Conservation (phyloP, 2,797 vertebrate species). For the Tauraco hartlaubi region DNA sequence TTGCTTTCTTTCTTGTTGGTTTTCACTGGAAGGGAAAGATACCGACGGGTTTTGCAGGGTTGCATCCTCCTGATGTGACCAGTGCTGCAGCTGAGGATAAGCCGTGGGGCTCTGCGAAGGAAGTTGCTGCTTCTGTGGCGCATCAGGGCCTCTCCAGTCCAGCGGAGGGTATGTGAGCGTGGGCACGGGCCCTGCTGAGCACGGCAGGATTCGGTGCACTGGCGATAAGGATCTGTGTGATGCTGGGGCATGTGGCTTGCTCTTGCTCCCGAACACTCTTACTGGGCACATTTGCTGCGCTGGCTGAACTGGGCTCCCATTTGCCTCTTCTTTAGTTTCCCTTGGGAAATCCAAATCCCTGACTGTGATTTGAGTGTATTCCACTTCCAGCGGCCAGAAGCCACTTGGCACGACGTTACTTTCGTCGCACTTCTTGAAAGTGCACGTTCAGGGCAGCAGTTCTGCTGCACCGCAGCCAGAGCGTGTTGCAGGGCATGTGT, state of each 20-base stretch:
- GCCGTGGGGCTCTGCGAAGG: not conserved
- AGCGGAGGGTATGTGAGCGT: fast-evolving
- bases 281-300: fast-evolving
- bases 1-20: conserved; percentile 40
- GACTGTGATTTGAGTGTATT: not conserved
- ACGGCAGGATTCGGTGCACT: fast-evolving
- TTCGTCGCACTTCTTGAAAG: not conserved
- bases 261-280: not conserved
- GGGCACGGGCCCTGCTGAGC: not conserved
- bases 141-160: not conserved
- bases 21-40: conserved; percentile 61
- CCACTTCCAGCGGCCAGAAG: not conserved
- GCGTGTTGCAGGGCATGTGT: fast-evolving
- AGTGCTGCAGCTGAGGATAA: conserved; percentile 4
- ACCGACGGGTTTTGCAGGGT: not conserved
- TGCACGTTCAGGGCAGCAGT: fast-evolving
- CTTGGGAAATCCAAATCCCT: not conserved
- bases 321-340: not conserved
- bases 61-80: not conserved
- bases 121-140: not conserved
- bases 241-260: fast-evolving
- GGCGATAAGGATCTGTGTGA: not conserved
- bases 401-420: not conserved
- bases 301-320: not conserved
- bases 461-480: not conserved